These are phyloP conservation scores for Atractosteus spatula DNA, from an alignment of 2,113 vertebrate genomes.

Conservation along the genomic window DNA sequence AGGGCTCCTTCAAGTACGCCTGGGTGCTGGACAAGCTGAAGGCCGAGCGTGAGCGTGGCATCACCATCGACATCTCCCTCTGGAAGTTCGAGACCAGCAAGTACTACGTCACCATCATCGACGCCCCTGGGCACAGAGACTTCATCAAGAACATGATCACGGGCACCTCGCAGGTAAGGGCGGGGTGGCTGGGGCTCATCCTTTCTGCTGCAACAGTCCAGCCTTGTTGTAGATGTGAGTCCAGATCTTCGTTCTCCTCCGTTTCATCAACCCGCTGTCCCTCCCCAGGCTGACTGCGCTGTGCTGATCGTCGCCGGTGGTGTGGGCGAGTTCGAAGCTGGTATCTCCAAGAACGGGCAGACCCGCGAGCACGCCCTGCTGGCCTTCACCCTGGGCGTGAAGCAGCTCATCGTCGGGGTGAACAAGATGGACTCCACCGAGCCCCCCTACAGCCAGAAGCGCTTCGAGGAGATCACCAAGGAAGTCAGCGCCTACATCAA, in stretches of 20 bases:
- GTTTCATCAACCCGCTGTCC: no score
- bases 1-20: no score
- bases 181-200: background rate
- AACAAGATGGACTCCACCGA: conserved; percentile 79
- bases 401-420: conserved; percentile 70
- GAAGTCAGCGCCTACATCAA: conserved; percentile 75
- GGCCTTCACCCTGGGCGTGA: conserved; percentile 56
- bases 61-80: no score
- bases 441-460: conserved; percentile 66
- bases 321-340: conserved; percentile 55
- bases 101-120: conserved; percentile 75
- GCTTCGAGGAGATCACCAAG: conserved; percentile 70
- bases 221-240: background rate
- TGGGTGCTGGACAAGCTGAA: no score
- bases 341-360: conserved; percentile 56
- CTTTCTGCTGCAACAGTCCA: background rate
- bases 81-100: conserved; percentile 66
- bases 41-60: no score
- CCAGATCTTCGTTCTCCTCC: background rate
- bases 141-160: conserved; percentile 87
- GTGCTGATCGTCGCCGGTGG: conserved; percentile 55
- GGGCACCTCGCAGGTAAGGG: conserved; percentile 70
- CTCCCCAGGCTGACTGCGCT: conserved; percentile 49
- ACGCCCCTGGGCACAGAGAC: conserved; percentile 73
- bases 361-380: conserved; percentile 56